Percentiles rank a stretch among this genome's conserved stretches.
Evolutionary conservation across 2,888 invertebrate genomes (phyloP).

Genomic region (Oasisia sp.): DNA sequence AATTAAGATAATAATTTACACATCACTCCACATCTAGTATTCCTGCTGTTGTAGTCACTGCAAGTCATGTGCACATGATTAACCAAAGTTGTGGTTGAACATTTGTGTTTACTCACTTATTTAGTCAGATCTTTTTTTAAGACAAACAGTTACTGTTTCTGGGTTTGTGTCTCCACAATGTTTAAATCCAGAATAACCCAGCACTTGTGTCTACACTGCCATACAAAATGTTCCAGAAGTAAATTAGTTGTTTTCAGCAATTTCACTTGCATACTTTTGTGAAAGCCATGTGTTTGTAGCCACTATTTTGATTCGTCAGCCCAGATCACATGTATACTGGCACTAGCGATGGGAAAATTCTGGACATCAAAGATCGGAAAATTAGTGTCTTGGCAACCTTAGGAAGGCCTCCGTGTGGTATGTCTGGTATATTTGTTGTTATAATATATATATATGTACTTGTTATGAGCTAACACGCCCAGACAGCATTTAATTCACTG

Average conservation of each 20-base stretch:
- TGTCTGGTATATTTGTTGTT: background rate
- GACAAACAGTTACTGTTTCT: too few species aligned
- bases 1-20: too few species aligned
- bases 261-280: too few species aligned
- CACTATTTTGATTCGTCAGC: background rate
- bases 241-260: too few species aligned
- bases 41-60: background rate
- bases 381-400: conserved; percentile 51
- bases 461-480: background rate
- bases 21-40: background rate
- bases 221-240: too few species aligned
- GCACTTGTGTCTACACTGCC: too few species aligned
- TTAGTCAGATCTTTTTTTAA: too few species aligned
- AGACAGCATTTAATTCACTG: background rate
- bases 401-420: conserved; percentile 61
- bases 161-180: too few species aligned
- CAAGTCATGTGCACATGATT: background rate
- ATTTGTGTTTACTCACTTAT: too few species aligned
- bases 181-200: too few species aligned
- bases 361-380: conserved; percentile 55
- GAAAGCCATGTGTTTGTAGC: background rate
- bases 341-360: conserved; percentile 66
- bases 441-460: too few species aligned
- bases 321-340: conserved; percentile 81
- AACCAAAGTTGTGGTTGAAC: background rate